These are phyloP conservation scores for Leiothrix lutea DNA, from an alignment of 2,113 vertebrate genomes.

Conservation along the genomic window DNA sequence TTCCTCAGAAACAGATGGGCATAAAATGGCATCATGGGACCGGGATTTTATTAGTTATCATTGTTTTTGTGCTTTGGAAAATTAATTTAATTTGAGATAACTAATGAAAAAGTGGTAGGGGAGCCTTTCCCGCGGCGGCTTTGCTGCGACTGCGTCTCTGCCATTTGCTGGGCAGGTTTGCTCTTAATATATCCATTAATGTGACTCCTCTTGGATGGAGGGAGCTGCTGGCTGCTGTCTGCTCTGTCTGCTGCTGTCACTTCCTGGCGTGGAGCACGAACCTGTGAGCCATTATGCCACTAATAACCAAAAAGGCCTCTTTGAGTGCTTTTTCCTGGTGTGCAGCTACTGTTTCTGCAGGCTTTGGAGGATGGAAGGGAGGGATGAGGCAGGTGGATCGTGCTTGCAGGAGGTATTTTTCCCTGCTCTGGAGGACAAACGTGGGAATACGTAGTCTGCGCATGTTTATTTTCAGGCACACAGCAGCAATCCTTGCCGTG, in stretches of 20 bases:
- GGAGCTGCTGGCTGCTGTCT: not conserved
- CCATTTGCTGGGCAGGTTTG: not conserved
- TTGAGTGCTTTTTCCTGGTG: not conserved
- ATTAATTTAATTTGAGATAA: conserved; percentile 22
- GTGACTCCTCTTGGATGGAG: not conserved
- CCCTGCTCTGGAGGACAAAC: not conserved
- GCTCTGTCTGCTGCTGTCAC: not conserved
- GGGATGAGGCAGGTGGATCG: not conserved
- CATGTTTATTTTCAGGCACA: not conserved
- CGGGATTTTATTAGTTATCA: not conserved
- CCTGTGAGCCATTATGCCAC: not conserved
- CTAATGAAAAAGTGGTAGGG: not conserved
- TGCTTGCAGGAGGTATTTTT: not conserved
- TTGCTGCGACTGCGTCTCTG: not conserved
- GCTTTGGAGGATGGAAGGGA: not conserved
- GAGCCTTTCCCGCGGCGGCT: not conserved
- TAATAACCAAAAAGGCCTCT: not conserved
- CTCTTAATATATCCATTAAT: not conserved
- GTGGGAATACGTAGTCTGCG: not conserved
- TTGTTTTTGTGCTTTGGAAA: conserved; percentile 9
- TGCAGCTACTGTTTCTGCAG: not conserved
- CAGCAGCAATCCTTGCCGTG: not conserved
- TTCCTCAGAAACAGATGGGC: not conserved
- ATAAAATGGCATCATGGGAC: not conserved
- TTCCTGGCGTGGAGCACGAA: not conserved